Conservation (phyloP, 2,888 invertebrate species). For the Stenodera caucasica region DNA sequence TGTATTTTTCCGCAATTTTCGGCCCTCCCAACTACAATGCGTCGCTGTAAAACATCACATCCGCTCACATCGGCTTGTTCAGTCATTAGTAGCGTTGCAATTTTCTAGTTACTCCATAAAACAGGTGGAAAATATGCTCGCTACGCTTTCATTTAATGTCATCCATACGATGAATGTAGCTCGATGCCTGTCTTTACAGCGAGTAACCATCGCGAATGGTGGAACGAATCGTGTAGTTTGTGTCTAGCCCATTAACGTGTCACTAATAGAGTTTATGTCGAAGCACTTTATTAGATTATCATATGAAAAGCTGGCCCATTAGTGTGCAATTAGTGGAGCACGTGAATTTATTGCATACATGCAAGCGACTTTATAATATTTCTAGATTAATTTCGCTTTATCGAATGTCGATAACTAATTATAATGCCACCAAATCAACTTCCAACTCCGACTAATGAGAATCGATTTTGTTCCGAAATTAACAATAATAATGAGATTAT, state of each 20-base stretch:
- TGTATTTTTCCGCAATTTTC: neutral
- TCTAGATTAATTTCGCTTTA: neutral
- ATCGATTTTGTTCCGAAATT: no score
- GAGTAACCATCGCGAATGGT: neutral
- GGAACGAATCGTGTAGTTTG: slow-evolving; percentile 14
- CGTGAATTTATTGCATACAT: slow-evolving; percentile 8
- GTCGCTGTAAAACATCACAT: neutral
- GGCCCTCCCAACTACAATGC: neutral
- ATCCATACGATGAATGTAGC: no score
- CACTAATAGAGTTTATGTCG: slow-evolving; percentile 28
- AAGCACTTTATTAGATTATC: slow-evolving; percentile 32
- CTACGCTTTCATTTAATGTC: no score
- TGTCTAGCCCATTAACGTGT: slow-evolving; percentile 25
- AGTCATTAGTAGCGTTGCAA: neutral
- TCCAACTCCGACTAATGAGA: no score
- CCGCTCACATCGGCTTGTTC: neutral
- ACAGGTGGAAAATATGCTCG: no score
- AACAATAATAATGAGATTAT: no score
- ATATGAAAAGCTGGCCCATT: slow-evolving; percentile 32
- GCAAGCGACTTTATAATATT: neutral
- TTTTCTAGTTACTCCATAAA: no score
- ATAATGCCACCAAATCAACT: no score
- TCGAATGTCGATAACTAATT: neutral
- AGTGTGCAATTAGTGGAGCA: slow-evolving; percentile 34
- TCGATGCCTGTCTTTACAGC: neutral